Base-by-base conservation (phyloP, 1,140 invertebrate species). In the Scaptomyza montana region DNA sequence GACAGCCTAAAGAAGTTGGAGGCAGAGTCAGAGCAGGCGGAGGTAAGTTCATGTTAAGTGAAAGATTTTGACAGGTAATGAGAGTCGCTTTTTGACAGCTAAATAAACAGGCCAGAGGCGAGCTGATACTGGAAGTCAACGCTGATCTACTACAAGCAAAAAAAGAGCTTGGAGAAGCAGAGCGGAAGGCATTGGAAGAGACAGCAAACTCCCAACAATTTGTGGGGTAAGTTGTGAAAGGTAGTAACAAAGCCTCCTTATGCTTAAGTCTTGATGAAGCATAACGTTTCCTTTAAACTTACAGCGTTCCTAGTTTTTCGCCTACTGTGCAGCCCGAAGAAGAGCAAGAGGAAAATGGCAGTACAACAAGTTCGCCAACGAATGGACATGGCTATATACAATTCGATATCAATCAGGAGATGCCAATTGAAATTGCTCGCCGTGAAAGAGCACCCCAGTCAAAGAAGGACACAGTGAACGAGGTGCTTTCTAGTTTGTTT, bases 321-420 rank as follows among this genome's bases (percentile, higher is more conserved):
- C 82, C 82, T 53, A 80, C 82, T 0, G 61, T 56, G 0, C 10
- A 64, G 19, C 63, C 81, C 3, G 39, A 25, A 6, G n/a, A 49
- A 9, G 9, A 39, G 9, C 8, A 60, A 13, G n/a, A 49, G 7
- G 10, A 39, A 9, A 12, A 10, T 12, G 46, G 59, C 7, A 53
- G 19, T n/a, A 41, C 5, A 28, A 6, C 51, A 10, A 1, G 49
- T 33, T 12, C 66, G 12, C 69, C 70, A 10, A 78, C 69, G 9
- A 89, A 89, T 28, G 84, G 84, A 0, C 84, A 90, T 61, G 85
- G 77, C 16, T 91, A 91, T 25, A 87, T 91, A 50, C 86, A 91
- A 47, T 91, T 91, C 28, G 78, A 91, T 16, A 43, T 91, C 16
- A 80, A 82, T 25, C 73, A 86, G 7, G 74, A 85, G 21, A 9